phyloP scores from a whole-genome alignment of 2,113 vertebrate genomes.

The Mixornis gularis region DNA sequence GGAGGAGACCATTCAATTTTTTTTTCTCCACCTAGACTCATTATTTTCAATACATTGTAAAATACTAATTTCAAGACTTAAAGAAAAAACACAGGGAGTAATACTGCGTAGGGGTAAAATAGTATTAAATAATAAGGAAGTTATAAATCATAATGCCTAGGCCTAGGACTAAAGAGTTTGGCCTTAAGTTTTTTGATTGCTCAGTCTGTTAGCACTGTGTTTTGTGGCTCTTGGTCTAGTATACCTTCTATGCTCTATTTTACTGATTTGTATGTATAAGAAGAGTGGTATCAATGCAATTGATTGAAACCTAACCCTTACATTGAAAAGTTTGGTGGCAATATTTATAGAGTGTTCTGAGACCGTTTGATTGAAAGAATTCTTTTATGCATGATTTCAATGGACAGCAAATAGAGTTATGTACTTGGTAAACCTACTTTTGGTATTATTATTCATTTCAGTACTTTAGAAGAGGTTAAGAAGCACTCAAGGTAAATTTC shows the following conservation, averaged over 20 bases:
- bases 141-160: neutral
- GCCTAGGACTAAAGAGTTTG: neutral
- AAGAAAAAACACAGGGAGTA: neutral
- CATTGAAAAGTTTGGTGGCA: fast-evolving
- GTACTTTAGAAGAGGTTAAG: neutral
- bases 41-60: neutral
- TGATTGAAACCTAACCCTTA: neutral
- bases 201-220: neutral
- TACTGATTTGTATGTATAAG: neutral
- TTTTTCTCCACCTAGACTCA: neutral
- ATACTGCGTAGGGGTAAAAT: neutral
- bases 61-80: neutral
- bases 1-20: neutral
- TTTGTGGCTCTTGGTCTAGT: neutral
- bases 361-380: neutral
- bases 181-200: neutral
- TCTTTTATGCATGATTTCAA: neutral
- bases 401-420: neutral
- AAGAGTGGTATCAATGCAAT: neutral
- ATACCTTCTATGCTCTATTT: neutral
- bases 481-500: neutral
- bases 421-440: neutral
- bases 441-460: neutral
- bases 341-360: neutral
- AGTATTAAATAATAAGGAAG: neutral